These are phyloP conservation scores for Rhopilema esculentum DNA, from an alignment of 30 jellyfish, hydroid and myxozoan genomes.

Conservation along the genomic window DNA sequence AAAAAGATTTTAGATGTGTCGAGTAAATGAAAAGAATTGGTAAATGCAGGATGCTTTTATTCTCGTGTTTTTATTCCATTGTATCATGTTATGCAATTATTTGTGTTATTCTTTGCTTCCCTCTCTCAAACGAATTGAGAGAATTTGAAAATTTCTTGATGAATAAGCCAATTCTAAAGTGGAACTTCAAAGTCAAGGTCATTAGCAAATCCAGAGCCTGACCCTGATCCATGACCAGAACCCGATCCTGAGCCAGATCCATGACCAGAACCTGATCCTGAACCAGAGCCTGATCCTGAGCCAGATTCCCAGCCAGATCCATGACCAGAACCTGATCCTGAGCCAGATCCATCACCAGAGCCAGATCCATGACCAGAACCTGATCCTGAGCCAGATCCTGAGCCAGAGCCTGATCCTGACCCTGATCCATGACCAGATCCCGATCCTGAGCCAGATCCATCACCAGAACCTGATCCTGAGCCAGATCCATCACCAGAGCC, in stretches of 20 bases:
- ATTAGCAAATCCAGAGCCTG: constrained; percentile 34
- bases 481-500: constrained; percentile 19
- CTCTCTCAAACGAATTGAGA: no score
- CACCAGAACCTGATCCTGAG: background rate
- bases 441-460: constrained; percentile 18
- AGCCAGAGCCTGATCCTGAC: constrained; percentile 59
- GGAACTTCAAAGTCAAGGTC: background rate
- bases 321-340: constrained; percentile 24
- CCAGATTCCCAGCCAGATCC: constrained; percentile 14
- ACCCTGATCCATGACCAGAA: constrained; percentile 32
- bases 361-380: constrained; percentile 34
- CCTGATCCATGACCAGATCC: constrained; percentile 45
- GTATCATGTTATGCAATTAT: no score
- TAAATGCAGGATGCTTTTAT: no score
- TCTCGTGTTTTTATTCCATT: no score
- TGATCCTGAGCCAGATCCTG: constrained; percentile 43
- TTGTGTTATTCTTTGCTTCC: no score
- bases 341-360: constrained; percentile 13
- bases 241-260: constrained; percentile 44
- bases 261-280: constrained; percentile 25
- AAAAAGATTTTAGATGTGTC: no score
- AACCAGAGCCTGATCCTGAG: constrained; percentile 18
- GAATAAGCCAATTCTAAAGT: no score
- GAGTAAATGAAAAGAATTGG: no score
- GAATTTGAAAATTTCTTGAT: no score